Evolutionary conservation across 2,113 vertebrate species (phyloP).

Genomic region (Regulus satrapa): DNA sequence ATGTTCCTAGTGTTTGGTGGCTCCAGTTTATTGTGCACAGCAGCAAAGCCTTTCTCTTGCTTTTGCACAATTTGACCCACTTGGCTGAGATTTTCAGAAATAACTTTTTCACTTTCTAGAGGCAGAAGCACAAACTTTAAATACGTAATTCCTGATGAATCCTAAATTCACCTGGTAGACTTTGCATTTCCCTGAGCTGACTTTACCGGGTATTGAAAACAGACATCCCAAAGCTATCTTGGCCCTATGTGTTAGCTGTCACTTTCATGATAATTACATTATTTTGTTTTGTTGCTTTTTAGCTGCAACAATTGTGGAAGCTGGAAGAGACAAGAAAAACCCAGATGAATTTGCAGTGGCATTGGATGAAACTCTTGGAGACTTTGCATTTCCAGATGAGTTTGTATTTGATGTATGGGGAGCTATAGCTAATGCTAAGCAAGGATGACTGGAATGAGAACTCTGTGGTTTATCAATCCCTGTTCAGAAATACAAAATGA

Average conservation of each 20-base stretch:
- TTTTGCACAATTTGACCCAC: neutral
- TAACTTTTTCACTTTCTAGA: neutral
- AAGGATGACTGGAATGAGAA: constrained; percentile 73
- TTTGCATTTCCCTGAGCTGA: neutral
- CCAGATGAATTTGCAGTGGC: constrained; percentile 93
- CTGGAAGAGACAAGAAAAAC: constrained; percentile 90
- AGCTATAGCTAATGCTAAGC: constrained; percentile 88
- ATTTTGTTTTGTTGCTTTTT: neutral
- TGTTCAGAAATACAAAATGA: neutral
- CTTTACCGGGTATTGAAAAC: neutral
- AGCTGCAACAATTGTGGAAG: constrained; percentile 96
- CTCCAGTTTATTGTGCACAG: neutral
- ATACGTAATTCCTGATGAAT: neutral
- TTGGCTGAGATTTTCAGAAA: neutral
- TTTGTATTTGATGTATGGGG: constrained; percentile 97
- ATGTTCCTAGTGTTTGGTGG: neutral
- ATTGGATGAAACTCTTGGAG: constrained; percentile 88
- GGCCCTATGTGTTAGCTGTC: neutral
- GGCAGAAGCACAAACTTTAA: neutral
- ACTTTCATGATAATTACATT: neutral
- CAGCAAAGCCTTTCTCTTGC: neutral
- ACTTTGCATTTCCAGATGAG: constrained; percentile 96
- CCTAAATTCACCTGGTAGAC: neutral
- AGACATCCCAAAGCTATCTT: neutral
- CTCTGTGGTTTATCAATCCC: neutral